Evolutionary conservation across 2,797 vertebrate genomes (phyloP).

Genomic region (Steatocranus sp.): DNA sequence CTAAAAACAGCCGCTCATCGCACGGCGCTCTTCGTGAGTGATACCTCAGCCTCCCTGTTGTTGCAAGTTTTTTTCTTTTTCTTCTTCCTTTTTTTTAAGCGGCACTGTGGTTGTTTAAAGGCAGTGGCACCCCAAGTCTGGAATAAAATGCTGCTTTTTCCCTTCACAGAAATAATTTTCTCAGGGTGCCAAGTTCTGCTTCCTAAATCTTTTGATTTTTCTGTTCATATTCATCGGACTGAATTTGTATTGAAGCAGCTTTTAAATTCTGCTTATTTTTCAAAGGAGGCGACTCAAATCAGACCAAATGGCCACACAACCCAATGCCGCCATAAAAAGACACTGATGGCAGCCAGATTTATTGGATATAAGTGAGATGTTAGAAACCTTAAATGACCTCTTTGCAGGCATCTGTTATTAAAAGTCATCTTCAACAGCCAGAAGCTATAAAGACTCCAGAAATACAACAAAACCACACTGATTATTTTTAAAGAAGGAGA

Average conservation of each 20-base stretch:
- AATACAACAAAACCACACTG: neutral
- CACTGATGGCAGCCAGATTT: constrained; percentile 28
- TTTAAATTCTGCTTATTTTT: constrained; percentile 14
- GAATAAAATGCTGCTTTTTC: constrained; percentile 14
- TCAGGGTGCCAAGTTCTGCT: neutral
- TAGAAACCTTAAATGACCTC: constrained; percentile 30
- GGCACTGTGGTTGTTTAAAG: constrained; percentile 15
- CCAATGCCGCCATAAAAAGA: constrained; percentile 1
- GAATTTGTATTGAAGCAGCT: constrained; percentile 2
- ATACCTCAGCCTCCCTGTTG: constrained; percentile 29
- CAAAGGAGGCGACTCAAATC: neutral
- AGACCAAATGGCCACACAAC: neutral
- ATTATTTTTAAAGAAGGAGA: neutral
- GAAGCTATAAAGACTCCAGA: constrained; percentile 7
- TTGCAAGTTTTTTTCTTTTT: neutral
- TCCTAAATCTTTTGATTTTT: neutral
- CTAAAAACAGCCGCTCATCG: constrained; percentile 64
- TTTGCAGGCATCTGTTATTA: constrained; percentile 23
- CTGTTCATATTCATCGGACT: neutral
- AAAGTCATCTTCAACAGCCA: constrained; percentile 2
- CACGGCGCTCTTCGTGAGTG: constrained; percentile 35
- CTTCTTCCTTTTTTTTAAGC: constrained; percentile 2
- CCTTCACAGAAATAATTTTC: constrained; percentile 9
- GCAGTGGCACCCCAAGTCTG: neutral
- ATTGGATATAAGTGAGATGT: constrained; percentile 34